phyloP scores from a whole-genome alignment of 2,113 vertebrate species.

The Typhlomys cinereus region DNA sequence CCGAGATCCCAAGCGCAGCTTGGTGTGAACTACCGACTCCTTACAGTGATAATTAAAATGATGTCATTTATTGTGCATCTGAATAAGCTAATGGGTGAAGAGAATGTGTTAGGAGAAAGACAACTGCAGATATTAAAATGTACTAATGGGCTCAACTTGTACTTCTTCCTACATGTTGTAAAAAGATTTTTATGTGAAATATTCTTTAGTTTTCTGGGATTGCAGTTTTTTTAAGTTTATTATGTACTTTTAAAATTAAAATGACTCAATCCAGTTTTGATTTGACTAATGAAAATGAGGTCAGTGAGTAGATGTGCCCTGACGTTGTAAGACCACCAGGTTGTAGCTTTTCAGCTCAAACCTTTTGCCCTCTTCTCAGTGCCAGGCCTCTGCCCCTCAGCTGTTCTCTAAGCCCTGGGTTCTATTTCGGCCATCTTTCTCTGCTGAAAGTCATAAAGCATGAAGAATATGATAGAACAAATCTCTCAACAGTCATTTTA shows the following conservation, averaged over 20 bases:
- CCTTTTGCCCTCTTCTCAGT: background rate
- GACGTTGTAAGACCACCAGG: background rate
- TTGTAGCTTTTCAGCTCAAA: background rate
- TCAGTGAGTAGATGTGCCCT: background rate
- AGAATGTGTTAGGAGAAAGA: background rate
- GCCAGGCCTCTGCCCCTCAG: background rate
- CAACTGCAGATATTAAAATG: background rate
- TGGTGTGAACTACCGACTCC: background rate
- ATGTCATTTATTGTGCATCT: background rate
- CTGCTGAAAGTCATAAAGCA: background rate
- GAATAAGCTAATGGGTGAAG: background rate
- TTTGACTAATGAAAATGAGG: background rate
- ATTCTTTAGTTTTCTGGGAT: constrained; percentile 26
- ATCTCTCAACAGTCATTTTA: background rate
- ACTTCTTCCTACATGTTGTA: background rate
- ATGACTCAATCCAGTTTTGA: background rate
- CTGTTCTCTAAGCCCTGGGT: background rate
- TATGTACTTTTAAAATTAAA: background rate
- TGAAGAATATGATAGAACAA: background rate
- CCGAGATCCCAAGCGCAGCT: background rate
- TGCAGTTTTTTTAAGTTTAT: background rate
- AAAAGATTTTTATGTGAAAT: constrained; percentile 6
- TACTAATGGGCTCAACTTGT: background rate
- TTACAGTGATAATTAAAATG: background rate
- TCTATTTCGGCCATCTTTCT: background rate